Evolutionary conservation across 2,797 vertebrate genomes (phyloP).

Genomic region (Mastacembelus armatus): DNA sequence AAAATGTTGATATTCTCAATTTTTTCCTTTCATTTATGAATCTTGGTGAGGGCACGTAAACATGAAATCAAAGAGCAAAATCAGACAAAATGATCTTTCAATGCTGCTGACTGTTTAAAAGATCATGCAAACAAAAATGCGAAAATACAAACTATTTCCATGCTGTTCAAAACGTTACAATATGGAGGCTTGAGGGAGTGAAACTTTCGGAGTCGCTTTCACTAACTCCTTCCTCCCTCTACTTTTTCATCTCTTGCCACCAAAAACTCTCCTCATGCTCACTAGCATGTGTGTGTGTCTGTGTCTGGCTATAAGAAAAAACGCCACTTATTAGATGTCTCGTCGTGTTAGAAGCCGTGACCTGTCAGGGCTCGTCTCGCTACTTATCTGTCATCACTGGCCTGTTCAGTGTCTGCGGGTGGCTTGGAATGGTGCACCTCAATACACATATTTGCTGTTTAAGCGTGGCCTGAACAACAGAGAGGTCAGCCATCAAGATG

Average conservation of each 20-base stretch:
- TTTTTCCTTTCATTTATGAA: slow-evolving; percentile 41
- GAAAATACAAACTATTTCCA: slow-evolving; percentile 54
- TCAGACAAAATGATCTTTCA: slow-evolving; percentile 57
- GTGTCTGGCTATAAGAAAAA: slow-evolving; percentile 60
- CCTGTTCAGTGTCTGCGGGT: slow-evolving; percentile 73
- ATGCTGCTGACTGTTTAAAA: slow-evolving; percentile 59
- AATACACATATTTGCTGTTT: slow-evolving; percentile 76
- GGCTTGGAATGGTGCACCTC: slow-evolving; percentile 65
- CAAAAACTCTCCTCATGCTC: slow-evolving; percentile 28
- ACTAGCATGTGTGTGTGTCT: slow-evolving; percentile 39
- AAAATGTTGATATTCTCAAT: slow-evolving; percentile 53
- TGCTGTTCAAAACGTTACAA: slow-evolving; percentile 57
- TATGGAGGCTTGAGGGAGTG: slow-evolving; percentile 30
- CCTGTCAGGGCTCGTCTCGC: slow-evolving; percentile 69
- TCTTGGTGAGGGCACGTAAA: slow-evolving; percentile 56
- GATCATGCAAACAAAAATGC: slow-evolving; percentile 61
- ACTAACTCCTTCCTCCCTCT: slow-evolving; percentile 7
- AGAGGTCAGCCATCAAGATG: slow-evolving; percentile 72
- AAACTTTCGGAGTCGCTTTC: slow-evolving; percentile 39
- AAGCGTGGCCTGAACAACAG: slow-evolving; percentile 63
- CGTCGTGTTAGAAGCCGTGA: slow-evolving; percentile 66
- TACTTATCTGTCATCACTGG: slow-evolving; percentile 73
- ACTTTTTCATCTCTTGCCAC: slow-evolving; percentile 48
- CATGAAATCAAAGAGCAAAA: slow-evolving; percentile 60
- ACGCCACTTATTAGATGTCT: slow-evolving; percentile 75